Evolutionary conservation across 2,113 vertebrate species (phyloP).

Genomic region (Apteryx mantelli): DNA sequence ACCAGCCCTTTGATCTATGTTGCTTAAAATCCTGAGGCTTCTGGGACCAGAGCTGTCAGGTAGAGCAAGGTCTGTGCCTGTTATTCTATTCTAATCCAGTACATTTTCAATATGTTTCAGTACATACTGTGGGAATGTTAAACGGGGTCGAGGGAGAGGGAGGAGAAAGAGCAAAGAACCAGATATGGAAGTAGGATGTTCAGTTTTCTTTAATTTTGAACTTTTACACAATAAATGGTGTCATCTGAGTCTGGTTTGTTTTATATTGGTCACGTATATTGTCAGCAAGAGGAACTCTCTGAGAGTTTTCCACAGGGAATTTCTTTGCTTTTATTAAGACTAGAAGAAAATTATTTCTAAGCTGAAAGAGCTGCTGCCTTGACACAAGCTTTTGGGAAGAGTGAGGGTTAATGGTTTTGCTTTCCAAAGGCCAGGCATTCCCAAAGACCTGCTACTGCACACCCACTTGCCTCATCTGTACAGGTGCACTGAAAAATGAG

Average conservation of each 20-base stretch:
- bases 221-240: neutral
- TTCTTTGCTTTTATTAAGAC: slow-evolving; percentile 7
- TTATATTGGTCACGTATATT: neutral
- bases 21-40: neutral
- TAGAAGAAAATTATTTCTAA: neutral
- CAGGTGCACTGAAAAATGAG: neutral
- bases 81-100: neutral
- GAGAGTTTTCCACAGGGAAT: neutral
- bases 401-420: neutral
- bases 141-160: neutral
- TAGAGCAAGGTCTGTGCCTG: neutral
- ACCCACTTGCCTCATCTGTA: neutral
- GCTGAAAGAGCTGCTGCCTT: slow-evolving; percentile 25
- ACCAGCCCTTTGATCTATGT: neutral
- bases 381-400: slow-evolving; percentile 9
- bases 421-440: neutral
- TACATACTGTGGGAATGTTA: neutral
- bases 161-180: neutral
- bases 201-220: neutral
- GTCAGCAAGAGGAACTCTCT: neutral
- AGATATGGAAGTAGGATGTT: neutral
- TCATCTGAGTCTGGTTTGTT: neutral
- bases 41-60: neutral
- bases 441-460: fast-evolving
- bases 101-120: neutral